These are phyloP conservation scores for Rhincodon typus DNA, from an alignment of 2,797 vertebrate genomes.

Conservation along the genomic window DNA sequence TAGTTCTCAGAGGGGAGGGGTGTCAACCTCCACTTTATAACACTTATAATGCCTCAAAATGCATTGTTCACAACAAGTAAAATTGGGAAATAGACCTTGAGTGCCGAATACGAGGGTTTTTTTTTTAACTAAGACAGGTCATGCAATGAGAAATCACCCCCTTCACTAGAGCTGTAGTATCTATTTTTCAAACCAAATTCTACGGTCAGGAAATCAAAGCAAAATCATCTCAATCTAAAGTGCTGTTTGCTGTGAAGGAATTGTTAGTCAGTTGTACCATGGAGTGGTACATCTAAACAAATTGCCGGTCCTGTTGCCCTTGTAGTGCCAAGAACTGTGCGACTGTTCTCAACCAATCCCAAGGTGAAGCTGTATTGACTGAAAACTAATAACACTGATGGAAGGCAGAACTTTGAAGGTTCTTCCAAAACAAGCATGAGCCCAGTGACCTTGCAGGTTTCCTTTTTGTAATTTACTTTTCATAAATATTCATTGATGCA, in stretches of 20 bases:
- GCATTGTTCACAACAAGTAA: background rate
- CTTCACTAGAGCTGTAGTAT: background rate
- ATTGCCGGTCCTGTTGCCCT: background rate
- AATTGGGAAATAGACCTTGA: background rate
- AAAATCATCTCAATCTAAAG: background rate
- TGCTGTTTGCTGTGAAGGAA: too few species aligned
- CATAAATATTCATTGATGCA: constrained; percentile 21
- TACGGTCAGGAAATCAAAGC: background rate
- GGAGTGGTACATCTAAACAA: background rate
- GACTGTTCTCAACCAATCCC: background rate
- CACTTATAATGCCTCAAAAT: background rate
- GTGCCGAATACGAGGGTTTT: background rate
- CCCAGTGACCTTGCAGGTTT: background rate
- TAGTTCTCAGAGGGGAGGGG: too few species aligned
- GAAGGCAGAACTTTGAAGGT: background rate
- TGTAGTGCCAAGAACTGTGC: background rate
- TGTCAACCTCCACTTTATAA: too few species aligned
- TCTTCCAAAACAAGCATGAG: background rate
- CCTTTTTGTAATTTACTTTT: background rate
- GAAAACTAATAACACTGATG: background rate
- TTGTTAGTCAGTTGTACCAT: too few species aligned
- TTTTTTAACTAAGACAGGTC: background rate
- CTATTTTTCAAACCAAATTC: background rate
- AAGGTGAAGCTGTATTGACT: background rate
- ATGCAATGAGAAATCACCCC: background rate